Evolutionary conservation across 2,888 invertebrate species (phyloP).

Genomic region (Chouioia cunea): DNA sequence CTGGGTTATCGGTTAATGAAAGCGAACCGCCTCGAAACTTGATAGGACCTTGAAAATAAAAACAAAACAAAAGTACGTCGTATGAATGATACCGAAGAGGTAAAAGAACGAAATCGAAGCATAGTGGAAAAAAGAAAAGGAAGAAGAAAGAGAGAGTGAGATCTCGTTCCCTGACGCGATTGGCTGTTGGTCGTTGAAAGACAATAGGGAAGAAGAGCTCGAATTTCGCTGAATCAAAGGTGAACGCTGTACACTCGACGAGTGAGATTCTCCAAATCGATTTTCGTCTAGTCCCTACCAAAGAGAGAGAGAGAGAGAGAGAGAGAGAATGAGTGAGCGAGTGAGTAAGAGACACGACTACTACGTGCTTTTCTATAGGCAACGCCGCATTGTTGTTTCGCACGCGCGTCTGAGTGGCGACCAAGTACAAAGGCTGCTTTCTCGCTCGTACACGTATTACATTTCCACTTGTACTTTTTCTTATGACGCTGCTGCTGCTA

Average conservation of each 20-base stretch:
- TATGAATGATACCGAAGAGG: no score
- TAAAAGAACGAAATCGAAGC: not conserved
- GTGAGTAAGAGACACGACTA: conserved; percentile 44
- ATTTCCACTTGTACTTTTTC: conserved; percentile 63
- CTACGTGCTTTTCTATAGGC: conserved; percentile 59
- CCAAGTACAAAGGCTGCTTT: conserved; percentile 61
- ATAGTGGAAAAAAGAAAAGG: conserved; percentile 1
- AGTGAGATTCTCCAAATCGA: conserved; percentile 55
- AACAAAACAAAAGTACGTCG: no score
- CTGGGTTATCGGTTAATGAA: conserved; percentile 41
- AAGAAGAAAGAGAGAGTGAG: not conserved
- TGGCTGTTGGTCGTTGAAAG: conserved; percentile 50
- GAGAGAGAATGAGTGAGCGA: no score
- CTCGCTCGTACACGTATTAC: conserved; percentile 58
- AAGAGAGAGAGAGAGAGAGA: conserved; percentile 43
- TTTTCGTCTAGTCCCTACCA: conserved; percentile 58
- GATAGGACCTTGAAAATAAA: not conserved
- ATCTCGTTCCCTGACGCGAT: not conserved
- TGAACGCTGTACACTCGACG: conserved; percentile 47
- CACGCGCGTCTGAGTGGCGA: conserved; percentile 59
- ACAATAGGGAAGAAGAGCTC: conserved; percentile 68
- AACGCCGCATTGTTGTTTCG: conserved; percentile 62
- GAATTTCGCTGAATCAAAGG: conserved; percentile 69
- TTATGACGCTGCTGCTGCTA: conserved; percentile 49
- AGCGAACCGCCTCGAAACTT: conserved; percentile 3